Conservation (phyloP, 1,140 invertebrate genomes). For the Drosophila miranda region DNA sequence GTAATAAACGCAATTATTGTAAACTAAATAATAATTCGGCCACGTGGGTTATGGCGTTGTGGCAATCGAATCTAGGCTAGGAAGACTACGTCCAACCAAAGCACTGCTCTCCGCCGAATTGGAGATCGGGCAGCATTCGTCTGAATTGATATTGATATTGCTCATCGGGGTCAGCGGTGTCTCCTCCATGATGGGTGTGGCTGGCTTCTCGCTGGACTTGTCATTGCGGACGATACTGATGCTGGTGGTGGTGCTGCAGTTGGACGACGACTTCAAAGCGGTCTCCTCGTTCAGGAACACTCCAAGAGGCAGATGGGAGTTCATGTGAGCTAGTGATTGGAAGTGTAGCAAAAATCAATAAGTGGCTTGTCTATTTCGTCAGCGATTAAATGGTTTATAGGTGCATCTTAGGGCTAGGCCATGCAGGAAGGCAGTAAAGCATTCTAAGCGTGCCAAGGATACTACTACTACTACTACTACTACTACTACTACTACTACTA, state of each 20-base stretch:
- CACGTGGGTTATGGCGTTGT: conserved; percentile 57
- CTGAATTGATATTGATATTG: conserved; percentile 31
- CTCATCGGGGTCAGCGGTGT: conserved; percentile 24
- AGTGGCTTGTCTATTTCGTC: neutral
- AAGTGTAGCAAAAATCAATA: conserved; percentile 14
- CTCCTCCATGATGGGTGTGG: conserved; percentile 19
- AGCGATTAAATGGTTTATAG: too few relatives aligned
- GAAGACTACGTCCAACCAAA: conserved; percentile 19
- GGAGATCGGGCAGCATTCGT: conserved; percentile 40
- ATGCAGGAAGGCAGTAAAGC: conserved; percentile 24
- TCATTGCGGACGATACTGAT: neutral
- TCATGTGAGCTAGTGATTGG: conserved; percentile 59
- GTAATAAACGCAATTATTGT: conserved; percentile 43
- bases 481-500: neutral
- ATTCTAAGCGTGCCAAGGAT: neutral
- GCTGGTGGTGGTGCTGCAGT: neutral
- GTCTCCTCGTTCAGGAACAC: conserved; percentile 51
- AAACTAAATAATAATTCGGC: conserved; percentile 64
- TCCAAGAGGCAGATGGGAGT: conserved; percentile 58
- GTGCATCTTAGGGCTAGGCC: conserved; percentile 18
- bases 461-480: neutral
- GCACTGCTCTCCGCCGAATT: conserved; percentile 60
- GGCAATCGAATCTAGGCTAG: conserved; percentile 44
- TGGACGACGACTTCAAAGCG: conserved; percentile 22
- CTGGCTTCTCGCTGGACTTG: conserved; percentile 17